Evolutionary conservation across 2,797 vertebrate species (phyloP), one percentile per base, ranked within the genome.

Genomic region (Leptatherina wallacei): DNA sequence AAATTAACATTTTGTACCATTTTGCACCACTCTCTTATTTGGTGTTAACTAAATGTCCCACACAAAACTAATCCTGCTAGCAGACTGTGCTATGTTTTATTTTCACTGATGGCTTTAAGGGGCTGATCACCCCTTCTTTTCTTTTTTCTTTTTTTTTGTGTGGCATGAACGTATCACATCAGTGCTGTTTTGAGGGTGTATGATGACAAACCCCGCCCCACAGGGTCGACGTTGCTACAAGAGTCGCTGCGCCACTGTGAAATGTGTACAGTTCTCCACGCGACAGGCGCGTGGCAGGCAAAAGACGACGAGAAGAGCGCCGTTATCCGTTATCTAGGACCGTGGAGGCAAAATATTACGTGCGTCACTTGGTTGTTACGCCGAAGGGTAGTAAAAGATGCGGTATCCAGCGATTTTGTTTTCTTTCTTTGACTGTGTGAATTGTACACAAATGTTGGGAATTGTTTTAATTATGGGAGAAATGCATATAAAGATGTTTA

Each of bases 151-250:
- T 44, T 20, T 47, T 47, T n/a, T 18, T 47, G n/a, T 49, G 7
- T n/a, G 42, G 24, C 8, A 11, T 18, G n/a, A 56, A 58, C 38
- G 30, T 63, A 73, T 59, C 54, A 56, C 69, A 68, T 35, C 47
- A 4, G 30, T 12, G 52, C 12, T 71, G 77, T 78, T n/a, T 80
- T 65, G 61, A 75, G 84, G 84, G 86, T 81, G 83, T 82, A 74
- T 72, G 75, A 81, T 55, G 79, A 54, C 73, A 94, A 77, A 80
- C 94, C 92, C 88, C 95, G 94, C 94, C 95, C 92, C 88, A 12
- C 63, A 38, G 85, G 77, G 85, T 89, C 86, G 72, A 82, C 67
- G 89, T 76, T 75, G 86, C 89, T 92, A 85, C 91, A 92, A 88
- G 90, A 94, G 91, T 89, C 88, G 78, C 78, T 35, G 89, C 79